Conservation (phyloP, 2,113 vertebrate genomes). For the Mola mola region DNA sequence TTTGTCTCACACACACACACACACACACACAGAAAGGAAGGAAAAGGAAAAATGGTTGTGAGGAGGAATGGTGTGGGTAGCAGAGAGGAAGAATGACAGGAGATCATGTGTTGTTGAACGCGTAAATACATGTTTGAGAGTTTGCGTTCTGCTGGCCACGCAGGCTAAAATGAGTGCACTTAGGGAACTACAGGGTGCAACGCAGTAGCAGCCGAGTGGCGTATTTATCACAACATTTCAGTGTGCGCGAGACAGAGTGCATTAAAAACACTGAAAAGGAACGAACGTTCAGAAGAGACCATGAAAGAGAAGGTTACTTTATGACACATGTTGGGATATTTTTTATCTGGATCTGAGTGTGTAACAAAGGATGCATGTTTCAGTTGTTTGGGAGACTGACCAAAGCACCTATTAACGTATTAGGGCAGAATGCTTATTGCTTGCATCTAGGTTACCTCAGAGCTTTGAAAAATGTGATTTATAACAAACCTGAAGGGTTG, state of each 20-base stretch:
- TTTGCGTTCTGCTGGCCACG: background rate
- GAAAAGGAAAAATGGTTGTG: slow-evolving; percentile 23
- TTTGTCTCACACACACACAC: slow-evolving; percentile 8
- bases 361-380: background rate
- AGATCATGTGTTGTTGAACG: slow-evolving; percentile 33
- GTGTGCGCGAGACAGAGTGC: slow-evolving; percentile 6
- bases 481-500: background rate
- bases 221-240: slow-evolving; percentile 36
- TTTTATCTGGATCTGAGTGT: no score
- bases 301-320: slow-evolving; percentile 7
- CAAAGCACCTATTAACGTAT: slow-evolving; percentile 14
- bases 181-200: slow-evolving; percentile 15
- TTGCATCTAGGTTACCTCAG: background rate
- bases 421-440: slow-evolving; percentile 15
- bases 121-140: slow-evolving; percentile 8
- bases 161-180: slow-evolving; percentile 23
- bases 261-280: background rate
- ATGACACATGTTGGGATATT: slow-evolving; percentile 1
- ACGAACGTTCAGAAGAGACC: slow-evolving; percentile 12
- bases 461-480: background rate
- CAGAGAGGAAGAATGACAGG: slow-evolving; percentile 7
- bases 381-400: slow-evolving; percentile 21
- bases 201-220: slow-evolving; percentile 22
- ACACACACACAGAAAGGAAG: slow-evolving; percentile 1
- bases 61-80: slow-evolving; percentile 16